Base-by-base conservation (phyloP, 2,113 vertebrate genomes). In the Vulpes vulpes region DNA sequence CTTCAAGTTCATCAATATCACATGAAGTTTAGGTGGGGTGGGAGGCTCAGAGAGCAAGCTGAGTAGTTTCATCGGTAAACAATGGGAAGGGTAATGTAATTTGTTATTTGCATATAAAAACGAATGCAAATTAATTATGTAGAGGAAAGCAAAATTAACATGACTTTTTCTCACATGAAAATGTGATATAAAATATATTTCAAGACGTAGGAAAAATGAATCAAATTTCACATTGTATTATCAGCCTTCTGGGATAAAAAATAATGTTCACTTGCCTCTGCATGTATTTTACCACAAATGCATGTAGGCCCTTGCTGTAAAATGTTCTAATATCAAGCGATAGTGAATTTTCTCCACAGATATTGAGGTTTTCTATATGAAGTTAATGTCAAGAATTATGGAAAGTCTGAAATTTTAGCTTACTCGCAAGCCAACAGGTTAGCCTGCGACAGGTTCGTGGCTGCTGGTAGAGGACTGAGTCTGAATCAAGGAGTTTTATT, bases 271-370 rank as follows among this genome's bases (percentile, higher is more conserved):
- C 35, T 92, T 97, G 15, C 12, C 23, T 90, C n/a, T 94, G 4
- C 17, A 74, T 27, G 55, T 90, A 84, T 94, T 96, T 97, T 62
- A 90, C 17, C 17, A 81, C 20, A 92, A 91, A 76, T 73, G 51
- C 76, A 90, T 78, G 15, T 86, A 89, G 89, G n/a, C 65, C 62
- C 74, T 11, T 74, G 51, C 5, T 91, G 78, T 74, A 83, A 97
- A 83, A 19, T 67, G n/a, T 85, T 80, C 60, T 74, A 79, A 43
- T 35, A 86, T 69, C 25, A 97, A 90, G 57, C 11, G 19, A 84
- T 43, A 19, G 22, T 85, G 76, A 87, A 84, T 85, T 90, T 89
- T 65, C 32, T 5, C 53, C 53, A 32, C 84, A 93, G 96, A 87
- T 93, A 85, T n/a, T 91, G 32, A 91, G 11, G 14, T n/a, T 65